Evolutionary conservation across 1,140 invertebrate species (phyloP).

Genomic region (Drosophila mauritiana): DNA sequence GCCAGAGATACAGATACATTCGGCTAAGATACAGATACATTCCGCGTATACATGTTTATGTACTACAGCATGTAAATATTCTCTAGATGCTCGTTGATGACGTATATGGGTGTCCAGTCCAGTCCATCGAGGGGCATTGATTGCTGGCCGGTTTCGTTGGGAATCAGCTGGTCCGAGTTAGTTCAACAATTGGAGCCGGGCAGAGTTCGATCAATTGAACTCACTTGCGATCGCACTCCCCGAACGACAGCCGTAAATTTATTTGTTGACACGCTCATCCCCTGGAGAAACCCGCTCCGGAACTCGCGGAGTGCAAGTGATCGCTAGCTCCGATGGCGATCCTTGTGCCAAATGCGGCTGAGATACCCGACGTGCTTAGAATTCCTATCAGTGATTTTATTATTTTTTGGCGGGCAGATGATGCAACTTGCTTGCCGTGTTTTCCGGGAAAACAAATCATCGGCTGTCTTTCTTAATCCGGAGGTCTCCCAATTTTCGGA

Average conservation of each 20-base stretch:
- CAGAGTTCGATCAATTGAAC: slow-evolving; percentile 65
- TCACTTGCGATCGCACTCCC: slow-evolving; percentile 43
- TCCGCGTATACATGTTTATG: slow-evolving; percentile 12
- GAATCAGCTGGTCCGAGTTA: slow-evolving; percentile 74
- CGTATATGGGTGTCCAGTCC: slow-evolving; percentile 12
- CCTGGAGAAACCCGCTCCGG: slow-evolving; percentile 21
- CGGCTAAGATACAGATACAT: slow-evolving; percentile 2
- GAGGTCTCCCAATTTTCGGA: slow-evolving; percentile 37
- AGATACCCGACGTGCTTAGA: slow-evolving; percentile 14
- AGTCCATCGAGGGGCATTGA: slow-evolving; percentile 39
- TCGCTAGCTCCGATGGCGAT: slow-evolving; percentile 22
- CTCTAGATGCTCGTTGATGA: no score
- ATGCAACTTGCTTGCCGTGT: slow-evolving; percentile 59
- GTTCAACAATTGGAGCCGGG: slow-evolving; percentile 56
- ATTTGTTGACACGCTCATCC: slow-evolving; percentile 56
- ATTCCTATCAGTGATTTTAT: slow-evolving; percentile 21
- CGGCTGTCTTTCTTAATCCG: slow-evolving; percentile 27
- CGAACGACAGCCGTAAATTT: slow-evolving; percentile 61
- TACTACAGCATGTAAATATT: background rate
- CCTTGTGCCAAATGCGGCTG: slow-evolving; percentile 24
- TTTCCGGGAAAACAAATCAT: slow-evolving; percentile 57
- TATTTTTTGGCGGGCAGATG: slow-evolving; percentile 47
- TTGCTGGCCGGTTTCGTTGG: slow-evolving; percentile 69
- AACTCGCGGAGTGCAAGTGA: slow-evolving; percentile 26
- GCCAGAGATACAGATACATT: slow-evolving; percentile 5